Conservation (phyloP, 2,113 vertebrate species). For the Synodontis membranacea region DNA sequence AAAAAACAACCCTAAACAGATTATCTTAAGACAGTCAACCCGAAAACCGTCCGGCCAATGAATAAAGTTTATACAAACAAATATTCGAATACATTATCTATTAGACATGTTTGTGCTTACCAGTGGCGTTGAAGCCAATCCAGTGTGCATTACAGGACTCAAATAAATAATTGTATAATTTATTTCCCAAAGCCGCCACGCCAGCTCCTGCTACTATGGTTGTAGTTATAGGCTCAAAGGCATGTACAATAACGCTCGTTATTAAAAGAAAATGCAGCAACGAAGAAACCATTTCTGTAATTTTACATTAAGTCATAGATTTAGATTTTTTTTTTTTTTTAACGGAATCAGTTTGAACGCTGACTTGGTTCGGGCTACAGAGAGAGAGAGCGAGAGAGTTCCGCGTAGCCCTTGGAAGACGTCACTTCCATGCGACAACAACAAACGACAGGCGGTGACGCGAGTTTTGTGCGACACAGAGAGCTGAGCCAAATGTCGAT, state of each 20-base stretch:
- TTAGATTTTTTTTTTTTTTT: too few species aligned
- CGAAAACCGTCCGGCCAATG: neutral
- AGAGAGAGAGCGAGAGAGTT: too few species aligned
- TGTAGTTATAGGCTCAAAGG: slow-evolving; percentile 69
- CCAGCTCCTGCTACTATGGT: slow-evolving; percentile 49
- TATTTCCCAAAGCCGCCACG: slow-evolving; percentile 55
- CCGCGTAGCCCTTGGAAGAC: neutral
- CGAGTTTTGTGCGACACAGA: neutral
- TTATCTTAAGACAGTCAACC: neutral
- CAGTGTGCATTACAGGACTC: slow-evolving; percentile 66
- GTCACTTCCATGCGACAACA: neutral
- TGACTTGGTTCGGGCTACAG: neutral
- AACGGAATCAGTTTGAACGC: neutral
- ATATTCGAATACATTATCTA: neutral
- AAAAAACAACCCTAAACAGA: neutral
- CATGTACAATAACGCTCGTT: slow-evolving; percentile 41
- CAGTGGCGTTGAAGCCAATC: slow-evolving; percentile 68
- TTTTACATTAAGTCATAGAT: slow-evolving; percentile 51
- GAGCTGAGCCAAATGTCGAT: neutral
- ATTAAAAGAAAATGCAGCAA: slow-evolving; percentile 47
- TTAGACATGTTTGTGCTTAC: slow-evolving; percentile 52
- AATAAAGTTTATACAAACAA: too few species aligned
- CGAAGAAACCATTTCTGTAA: slow-evolving; percentile 53
- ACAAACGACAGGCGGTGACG: neutral
- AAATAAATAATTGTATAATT: slow-evolving; percentile 64